Conservation (phyloP, 1,140 invertebrate species). For the Saccostrea glomerata region DNA sequence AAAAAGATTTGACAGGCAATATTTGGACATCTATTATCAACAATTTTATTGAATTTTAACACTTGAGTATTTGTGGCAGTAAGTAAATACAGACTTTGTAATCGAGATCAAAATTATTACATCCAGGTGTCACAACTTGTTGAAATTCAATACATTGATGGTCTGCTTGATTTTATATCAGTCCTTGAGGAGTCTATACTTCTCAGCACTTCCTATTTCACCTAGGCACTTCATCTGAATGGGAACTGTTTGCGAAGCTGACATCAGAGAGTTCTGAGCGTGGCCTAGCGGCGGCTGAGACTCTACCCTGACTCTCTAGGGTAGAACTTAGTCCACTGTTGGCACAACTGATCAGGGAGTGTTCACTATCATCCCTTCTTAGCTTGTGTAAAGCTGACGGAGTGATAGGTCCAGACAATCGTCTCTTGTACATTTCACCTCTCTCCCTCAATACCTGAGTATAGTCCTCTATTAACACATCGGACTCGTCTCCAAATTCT, state of each 20-base stretch:
- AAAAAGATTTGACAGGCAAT: background rate
- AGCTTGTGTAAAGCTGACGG: background rate
- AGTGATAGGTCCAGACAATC: background rate
- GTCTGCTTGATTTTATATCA: background rate
- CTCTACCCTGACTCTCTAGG: background rate
- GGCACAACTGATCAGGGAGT: slow-evolving; percentile 9
- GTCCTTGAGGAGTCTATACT: background rate
- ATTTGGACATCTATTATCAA: background rate
- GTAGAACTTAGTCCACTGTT: slow-evolving; percentile 11
- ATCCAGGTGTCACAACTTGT: background rate
- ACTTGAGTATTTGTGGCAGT: background rate
- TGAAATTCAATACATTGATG: background rate
- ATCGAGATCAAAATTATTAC: background rate
- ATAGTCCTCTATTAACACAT: background rate
- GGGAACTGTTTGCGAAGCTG: slow-evolving; percentile 14
- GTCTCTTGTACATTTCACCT: background rate
- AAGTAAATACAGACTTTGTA: background rate
- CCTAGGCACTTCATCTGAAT: slow-evolving; percentile 25
- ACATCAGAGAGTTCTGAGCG: background rate
- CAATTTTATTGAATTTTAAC: background rate
- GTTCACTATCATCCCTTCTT: background rate
- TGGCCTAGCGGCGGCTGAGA: background rate
- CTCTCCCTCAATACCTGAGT: background rate
- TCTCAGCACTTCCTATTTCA: background rate
- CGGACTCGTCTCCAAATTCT: background rate